Evolutionary conservation across 2,113 vertebrate genomes (phyloP).

Genomic region (Percina caprodes): DNA sequence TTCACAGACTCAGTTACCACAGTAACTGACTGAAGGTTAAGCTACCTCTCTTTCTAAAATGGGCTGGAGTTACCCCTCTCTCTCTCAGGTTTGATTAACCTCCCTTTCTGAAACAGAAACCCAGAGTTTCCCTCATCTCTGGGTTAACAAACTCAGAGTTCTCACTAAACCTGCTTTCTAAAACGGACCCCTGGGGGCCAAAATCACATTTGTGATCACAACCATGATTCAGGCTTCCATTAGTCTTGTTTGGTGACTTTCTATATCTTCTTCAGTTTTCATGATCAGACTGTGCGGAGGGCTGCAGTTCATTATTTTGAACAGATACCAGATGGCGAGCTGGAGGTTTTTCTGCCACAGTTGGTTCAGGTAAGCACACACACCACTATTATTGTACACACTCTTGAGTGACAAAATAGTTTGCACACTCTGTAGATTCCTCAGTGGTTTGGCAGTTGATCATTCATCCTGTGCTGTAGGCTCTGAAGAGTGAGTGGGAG

Average conservation of each 20-base stretch:
- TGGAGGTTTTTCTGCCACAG: constrained; percentile 89
- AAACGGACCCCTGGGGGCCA: too few species aligned
- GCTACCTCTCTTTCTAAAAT: too few species aligned
- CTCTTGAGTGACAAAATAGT: background rate
- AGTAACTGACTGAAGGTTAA: too few species aligned
- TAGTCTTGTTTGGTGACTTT: background rate
- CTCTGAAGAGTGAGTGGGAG: constrained; percentile 91
- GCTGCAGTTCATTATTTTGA: constrained; percentile 86
- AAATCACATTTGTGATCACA: background rate
- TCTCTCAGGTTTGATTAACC: too few species aligned
- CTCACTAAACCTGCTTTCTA: too few species aligned
- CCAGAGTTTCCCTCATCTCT: too few species aligned
- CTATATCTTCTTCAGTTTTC: constrained; percentile 84
- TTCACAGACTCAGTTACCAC: too few species aligned
- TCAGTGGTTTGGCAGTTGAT: background rate
- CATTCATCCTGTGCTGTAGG: constrained; percentile 72
- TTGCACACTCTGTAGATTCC: background rate
- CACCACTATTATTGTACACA: background rate
- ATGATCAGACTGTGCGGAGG: constrained; percentile 87
- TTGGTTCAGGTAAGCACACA: constrained; percentile 87
- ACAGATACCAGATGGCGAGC: constrained; percentile 84
- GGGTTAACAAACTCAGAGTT: too few species aligned
- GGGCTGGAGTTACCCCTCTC: too few species aligned
- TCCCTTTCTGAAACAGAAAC: too few species aligned
- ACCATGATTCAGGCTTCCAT: background rate